Percentiles rank a stretch among this genome's conserved stretches.
Conservation (phyloP, 2,113 vertebrate genomes). For the Scartelaos histophorus region DNA sequence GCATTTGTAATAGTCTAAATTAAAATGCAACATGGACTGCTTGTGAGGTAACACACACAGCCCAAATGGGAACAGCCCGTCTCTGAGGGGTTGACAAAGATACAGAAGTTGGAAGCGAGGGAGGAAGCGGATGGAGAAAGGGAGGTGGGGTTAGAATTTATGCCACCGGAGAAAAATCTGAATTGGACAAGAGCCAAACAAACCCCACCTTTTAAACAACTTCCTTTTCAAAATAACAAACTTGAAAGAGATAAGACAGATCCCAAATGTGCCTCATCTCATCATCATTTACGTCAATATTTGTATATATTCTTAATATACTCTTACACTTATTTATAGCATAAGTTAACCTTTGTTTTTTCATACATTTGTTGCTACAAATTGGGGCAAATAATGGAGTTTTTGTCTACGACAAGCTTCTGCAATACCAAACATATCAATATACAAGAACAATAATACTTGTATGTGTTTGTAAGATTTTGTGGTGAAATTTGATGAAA, state of each 20-base stretch:
- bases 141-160: constrained; percentile 60
- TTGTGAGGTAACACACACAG: constrained; percentile 48
- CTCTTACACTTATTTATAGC: neutral
- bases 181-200: constrained; percentile 66
- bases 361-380: neutral
- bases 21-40: constrained; percentile 58
- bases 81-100: constrained; percentile 47
- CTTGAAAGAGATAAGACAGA: constrained; percentile 40
- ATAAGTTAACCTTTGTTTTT: neutral
- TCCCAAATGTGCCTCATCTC: neutral
- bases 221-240: constrained; percentile 67
- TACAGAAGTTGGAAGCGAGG: constrained; percentile 36
- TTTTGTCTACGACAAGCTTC: neutral
- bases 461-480: neutral
- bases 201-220: constrained; percentile 73
- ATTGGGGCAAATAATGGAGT: neutral
- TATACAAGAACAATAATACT: neutral
- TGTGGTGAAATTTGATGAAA: constrained; percentile 4
- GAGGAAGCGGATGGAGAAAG: constrained; percentile 38
- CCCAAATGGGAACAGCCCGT: constrained; percentile 47
- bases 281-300: neutral
- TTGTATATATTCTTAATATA: neutral
- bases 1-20: constrained; percentile 58
- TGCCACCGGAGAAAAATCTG: constrained; percentile 72
- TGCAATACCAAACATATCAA: neutral